Conservation (phyloP, 2,888 invertebrate genomes). For the Andrena camellia region DNA sequence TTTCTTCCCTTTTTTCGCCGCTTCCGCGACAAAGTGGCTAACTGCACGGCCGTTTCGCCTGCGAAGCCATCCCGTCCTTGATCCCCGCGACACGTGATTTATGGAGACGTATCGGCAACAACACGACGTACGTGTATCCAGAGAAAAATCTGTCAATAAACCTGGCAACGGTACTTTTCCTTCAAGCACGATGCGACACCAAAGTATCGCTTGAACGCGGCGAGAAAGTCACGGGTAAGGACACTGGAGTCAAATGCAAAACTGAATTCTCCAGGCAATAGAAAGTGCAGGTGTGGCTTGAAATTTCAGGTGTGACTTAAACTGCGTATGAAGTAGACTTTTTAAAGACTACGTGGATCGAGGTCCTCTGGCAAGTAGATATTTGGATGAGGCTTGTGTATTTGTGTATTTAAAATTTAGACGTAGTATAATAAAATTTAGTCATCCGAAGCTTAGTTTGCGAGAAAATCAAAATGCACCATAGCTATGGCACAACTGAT, state of each 20-base stretch:
- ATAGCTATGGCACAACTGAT: too few species aligned
- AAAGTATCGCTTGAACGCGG: not conserved
- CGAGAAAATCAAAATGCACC: too few species aligned
- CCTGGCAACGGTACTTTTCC: constrained; percentile 71
- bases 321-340: too few species aligned
- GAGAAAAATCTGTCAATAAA: constrained; percentile 74
- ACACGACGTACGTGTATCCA: constrained; percentile 62
- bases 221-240: not conserved
- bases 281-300: not conserved
- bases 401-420: too few species aligned
- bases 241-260: constrained; percentile 25
- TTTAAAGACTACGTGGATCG: too few species aligned
- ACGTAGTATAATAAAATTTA: too few species aligned
- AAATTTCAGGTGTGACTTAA: too few species aligned
- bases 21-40: constrained; percentile 52
- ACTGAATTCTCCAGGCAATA: not conserved
- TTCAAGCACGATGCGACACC: not conserved
- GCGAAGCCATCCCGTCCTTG: constrained; percentile 68
- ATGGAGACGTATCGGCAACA: constrained; percentile 74
- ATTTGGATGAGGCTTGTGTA: too few species aligned
- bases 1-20: constrained; percentile 56
- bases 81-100: constrained; percentile 72
- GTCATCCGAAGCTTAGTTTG: too few species aligned
- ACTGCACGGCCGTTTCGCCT: constrained; percentile 57
- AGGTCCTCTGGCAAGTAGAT: too few species aligned